Evolutionary conservation across 2,888 invertebrate species (phyloP), one percentile per base, ranked within the genome.

Genomic region (Parnassius mnemosyne): DNA sequence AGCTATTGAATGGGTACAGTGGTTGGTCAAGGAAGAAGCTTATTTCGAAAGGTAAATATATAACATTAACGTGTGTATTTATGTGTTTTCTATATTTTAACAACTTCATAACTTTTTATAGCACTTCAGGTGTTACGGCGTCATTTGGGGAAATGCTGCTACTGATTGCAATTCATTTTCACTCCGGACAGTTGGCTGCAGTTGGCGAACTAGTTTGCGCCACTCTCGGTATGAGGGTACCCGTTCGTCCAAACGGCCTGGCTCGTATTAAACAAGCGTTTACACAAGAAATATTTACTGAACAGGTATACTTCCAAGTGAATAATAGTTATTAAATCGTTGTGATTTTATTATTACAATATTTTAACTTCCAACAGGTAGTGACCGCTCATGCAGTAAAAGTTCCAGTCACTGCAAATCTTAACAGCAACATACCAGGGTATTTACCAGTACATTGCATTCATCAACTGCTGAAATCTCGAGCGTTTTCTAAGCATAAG

Each of bases 371-470:
- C 34, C 34, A 34, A 10, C 76, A 94, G 93, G 97, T 97, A 47
- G 98, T 99, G 0, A 97, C 99, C 3, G 94, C 97, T 0, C 98
- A 98, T 85, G 99, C 99, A 0, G 97, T 98, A 0, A 97, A 97
- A 81, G 98, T 99, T 0, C 97, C 98, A 0, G 98, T 99, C 0
- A 99, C 99, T 0, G 94, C 94, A 0, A 95, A 95, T 75, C 92
- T 99, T 20, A 98, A 95, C 85, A 97, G 97, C 47, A 95, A 95
- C 72, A 96, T 98, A 75, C 94, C 95, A 0, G 98, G 98, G 10
- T 98, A 98, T 83, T 86, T 99, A 60, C 98, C 99, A 0, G 96
- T 99, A 13, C 98, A 99, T 83, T 99, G 99, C 80, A 98, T 99
- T 71, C 97, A 98, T 79, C 99, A 99, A 79, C 89, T 99, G 53